These are phyloP conservation scores for Meda fulgida DNA, from an alignment of 2,797 vertebrate species.

Conservation along the genomic window DNA sequence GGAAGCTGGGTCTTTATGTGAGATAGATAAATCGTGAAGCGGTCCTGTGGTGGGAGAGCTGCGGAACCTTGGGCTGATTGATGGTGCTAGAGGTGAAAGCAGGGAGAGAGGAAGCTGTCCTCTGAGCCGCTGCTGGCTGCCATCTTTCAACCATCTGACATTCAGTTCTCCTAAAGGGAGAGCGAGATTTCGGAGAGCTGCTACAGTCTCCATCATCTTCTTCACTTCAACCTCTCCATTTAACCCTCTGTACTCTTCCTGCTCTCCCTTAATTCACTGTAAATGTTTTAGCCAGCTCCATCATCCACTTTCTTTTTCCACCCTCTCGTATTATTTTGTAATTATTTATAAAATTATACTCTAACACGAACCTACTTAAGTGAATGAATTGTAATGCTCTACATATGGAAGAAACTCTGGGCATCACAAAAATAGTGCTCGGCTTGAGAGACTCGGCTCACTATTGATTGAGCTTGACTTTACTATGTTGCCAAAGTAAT, in stretches of 20 bases:
- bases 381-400: not conserved
- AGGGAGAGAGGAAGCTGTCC: conserved; percentile 77
- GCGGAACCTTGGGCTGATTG: conserved; percentile 81
- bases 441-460: not conserved
- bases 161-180: conserved; percentile 66
- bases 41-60: conserved; percentile 67
- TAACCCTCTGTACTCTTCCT: conserved; percentile 10
- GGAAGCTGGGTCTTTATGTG: conserved; percentile 75
- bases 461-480: conserved; percentile 1
- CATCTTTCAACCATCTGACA: conserved; percentile 78
- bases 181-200: conserved; percentile 34
- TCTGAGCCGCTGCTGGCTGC: conserved; percentile 73
- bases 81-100: conserved; percentile 63
- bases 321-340: conserved; percentile 1
- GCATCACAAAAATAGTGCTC: not conserved
- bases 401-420: conserved; percentile 8
- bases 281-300: conserved; percentile 12
- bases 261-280: conserved; percentile 21
- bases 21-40: conserved; percentile 75
- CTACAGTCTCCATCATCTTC: conserved; percentile 51
- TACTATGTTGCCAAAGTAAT: not conserved
- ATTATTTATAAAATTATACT: conserved; percentile 7
- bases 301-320: conserved; percentile 5
- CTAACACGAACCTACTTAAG: not conserved
- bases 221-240: conserved; percentile 32